Evolutionary conservation across 2,797 vertebrate species (phyloP).

Genomic region (Lates japonicus): DNA sequence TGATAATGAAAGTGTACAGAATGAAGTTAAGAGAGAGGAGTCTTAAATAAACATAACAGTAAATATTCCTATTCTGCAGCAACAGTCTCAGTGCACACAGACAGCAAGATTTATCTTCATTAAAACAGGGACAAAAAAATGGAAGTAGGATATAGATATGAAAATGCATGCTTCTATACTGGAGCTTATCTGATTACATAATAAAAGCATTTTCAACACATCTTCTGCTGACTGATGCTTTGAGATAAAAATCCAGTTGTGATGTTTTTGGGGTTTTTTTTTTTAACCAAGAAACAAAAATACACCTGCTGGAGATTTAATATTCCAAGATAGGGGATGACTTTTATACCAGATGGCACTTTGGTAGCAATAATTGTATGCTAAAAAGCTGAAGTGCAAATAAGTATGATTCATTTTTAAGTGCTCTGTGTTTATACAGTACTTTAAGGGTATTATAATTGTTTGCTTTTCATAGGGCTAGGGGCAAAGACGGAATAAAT

Average conservation of each 20-base stretch:
- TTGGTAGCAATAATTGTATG: constrained; percentile 61
- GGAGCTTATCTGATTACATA: constrained; percentile 50
- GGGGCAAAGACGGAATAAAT: constrained; percentile 63
- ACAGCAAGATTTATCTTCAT: constrained; percentile 33
- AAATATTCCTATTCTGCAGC: constrained; percentile 4
- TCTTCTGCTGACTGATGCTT: constrained; percentile 52
- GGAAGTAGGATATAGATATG: constrained; percentile 28
- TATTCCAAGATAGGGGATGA: constrained; percentile 53
- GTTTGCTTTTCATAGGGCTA: constrained; percentile 64
- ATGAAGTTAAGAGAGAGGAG: constrained; percentile 1
- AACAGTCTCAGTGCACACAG: background rate
- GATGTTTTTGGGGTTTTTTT: background rate
- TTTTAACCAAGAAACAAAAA: constrained; percentile 20
- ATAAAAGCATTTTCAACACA: constrained; percentile 46
- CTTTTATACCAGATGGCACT: constrained; percentile 63
- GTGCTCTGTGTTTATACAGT: constrained; percentile 68
- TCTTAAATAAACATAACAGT: constrained; percentile 28
- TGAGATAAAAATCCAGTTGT: constrained; percentile 35
- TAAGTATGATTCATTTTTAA: constrained; percentile 74
- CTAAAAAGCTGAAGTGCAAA: constrained; percentile 66
- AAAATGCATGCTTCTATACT: constrained; percentile 24
- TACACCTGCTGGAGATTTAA: constrained; percentile 41
- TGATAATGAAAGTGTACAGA: constrained; percentile 23
- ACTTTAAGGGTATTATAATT: constrained; percentile 69
- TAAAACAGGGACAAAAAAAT: constrained; percentile 21